Evolutionary conservation across 2,113 vertebrate species (phyloP).

Genomic region (Piprites chloris): DNA sequence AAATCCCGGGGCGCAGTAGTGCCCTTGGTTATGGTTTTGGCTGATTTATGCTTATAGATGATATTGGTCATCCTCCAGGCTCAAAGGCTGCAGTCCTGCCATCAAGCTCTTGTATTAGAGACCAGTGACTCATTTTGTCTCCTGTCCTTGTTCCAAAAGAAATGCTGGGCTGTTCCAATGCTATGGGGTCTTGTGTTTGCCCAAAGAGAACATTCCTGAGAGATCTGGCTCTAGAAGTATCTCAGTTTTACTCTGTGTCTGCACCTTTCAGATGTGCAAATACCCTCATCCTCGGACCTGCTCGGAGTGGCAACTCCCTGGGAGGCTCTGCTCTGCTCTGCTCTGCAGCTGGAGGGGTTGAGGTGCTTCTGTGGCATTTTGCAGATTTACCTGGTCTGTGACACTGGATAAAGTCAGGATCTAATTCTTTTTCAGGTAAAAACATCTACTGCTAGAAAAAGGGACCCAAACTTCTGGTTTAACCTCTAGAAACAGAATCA

Average conservation of each 20-base stretch:
- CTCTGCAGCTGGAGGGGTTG: no score
- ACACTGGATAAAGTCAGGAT: neutral
- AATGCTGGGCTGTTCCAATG: neutral
- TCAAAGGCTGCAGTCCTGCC: neutral
- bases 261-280: neutral
- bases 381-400: neutral
- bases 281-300: neutral
- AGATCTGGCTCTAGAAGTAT: neutral
- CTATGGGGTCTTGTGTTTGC: fast-evolving
- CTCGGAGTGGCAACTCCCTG: neutral
- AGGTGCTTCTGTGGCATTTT: neutral
- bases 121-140: neutral
- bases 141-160: neutral
- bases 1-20: fast-evolving
- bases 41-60: fast-evolving
- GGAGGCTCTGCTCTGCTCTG: neutral
- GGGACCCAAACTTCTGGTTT: neutral
- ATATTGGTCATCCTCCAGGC: fast-evolving
- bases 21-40: neutral
- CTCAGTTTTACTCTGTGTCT: neutral
- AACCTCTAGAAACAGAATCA: neutral
- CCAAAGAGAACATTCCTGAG: neutral
- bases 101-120: neutral
- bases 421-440: neutral
- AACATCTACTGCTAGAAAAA: neutral